Evolutionary conservation across 2,113 vertebrate species (phyloP).

Genomic region (Podocnemis expansa): DNA sequence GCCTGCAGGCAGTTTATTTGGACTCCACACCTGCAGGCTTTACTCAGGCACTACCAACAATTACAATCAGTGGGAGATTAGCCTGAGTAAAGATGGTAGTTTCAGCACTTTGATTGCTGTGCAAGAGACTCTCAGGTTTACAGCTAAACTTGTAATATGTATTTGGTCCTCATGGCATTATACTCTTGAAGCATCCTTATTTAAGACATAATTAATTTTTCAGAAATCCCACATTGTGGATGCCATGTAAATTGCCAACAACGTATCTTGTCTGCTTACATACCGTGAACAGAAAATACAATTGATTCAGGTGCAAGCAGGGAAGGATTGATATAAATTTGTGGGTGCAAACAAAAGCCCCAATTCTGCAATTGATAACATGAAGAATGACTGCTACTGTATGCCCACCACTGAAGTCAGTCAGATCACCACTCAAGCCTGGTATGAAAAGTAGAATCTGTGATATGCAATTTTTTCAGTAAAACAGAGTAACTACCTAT

Average conservation of each 20-base stretch:
- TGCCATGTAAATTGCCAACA: neutral
- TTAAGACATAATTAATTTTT: neutral
- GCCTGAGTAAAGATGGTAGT: neutral
- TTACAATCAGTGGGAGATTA: neutral
- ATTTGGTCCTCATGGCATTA: neutral
- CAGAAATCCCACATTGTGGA: neutral
- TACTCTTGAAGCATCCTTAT: neutral
- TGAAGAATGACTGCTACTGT: neutral
- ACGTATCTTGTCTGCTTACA: neutral
- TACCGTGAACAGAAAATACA: neutral
- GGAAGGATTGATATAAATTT: neutral
- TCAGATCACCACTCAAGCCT: neutral
- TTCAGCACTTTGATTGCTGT: neutral
- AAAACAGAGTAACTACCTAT: neutral
- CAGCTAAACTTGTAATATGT: neutral
- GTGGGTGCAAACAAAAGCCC: neutral
- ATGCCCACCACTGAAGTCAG: neutral
- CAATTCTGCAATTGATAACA: neutral
- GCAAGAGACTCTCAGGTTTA: accelerated
- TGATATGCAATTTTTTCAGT: neutral
- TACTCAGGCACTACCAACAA: neutral
- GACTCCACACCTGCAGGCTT: neutral
- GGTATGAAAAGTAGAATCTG: neutral
- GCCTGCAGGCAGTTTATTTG: neutral
- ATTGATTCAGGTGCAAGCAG: neutral